Percentiles rank a stretch among this genome's conserved stretches.
Evolutionary conservation across 2,113 vertebrate genomes (phyloP).

Genomic region (Pardalotus punctatus): DNA sequence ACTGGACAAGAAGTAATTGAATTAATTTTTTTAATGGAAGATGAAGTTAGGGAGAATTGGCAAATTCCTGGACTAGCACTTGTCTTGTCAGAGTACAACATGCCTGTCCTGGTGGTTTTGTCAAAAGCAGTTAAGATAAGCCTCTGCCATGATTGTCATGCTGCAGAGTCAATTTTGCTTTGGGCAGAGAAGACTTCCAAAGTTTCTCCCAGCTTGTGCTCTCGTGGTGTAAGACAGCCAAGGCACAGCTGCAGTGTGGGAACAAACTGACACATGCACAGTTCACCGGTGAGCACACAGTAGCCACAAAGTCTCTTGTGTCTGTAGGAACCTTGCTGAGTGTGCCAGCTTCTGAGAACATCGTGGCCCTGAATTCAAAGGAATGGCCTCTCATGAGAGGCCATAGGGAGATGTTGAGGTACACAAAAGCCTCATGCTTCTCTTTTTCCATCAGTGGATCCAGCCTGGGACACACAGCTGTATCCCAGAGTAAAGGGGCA

Average conservation of each 20-base stretch:
- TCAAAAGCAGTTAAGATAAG: background rate
- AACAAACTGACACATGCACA: background rate
- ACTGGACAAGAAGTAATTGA: background rate
- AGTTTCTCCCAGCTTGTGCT: background rate
- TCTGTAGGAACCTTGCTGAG: background rate
- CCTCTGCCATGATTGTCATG: background rate
- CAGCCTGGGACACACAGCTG: background rate
- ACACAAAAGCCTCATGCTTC: background rate
- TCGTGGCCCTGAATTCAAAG: background rate
- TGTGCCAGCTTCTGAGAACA: background rate
- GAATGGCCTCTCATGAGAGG: background rate
- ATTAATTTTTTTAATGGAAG: background rate
- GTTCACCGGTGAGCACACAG: accelerated
- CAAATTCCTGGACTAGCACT: background rate
- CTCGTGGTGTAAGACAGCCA: background rate
- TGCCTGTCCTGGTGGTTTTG: background rate
- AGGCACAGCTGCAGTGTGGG: background rate
- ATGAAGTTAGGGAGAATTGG: background rate
- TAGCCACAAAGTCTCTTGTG: background rate
- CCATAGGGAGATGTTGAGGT: background rate
- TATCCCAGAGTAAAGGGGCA: background rate
- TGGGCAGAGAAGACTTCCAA: background rate
- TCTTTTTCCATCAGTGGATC: background rate
- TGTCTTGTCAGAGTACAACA: background rate
- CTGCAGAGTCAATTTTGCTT: background rate